Evolutionary conservation across 2,888 invertebrate species (phyloP), one percentile per base, ranked within the genome.

Genomic region (Elegia similella): DNA sequence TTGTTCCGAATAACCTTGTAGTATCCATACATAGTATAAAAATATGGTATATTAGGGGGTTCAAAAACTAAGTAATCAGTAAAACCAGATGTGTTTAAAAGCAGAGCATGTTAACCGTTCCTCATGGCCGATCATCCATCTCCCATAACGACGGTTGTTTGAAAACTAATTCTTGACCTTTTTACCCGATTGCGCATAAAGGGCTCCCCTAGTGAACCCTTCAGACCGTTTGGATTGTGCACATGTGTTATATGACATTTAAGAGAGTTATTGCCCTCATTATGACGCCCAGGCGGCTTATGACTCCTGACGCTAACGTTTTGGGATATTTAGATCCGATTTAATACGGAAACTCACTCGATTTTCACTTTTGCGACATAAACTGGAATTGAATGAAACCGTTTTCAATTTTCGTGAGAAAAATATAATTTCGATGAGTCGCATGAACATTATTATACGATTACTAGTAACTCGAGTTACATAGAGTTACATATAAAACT

Each of bases 241-340:
- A 78, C 76, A 80, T 78, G 82, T 78, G 79, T 62, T 73, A 74
- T 77, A 75, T 77, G 78, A 81, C 79, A 74, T 78, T 77, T 71
- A 67, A 67, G 68, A 76, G 78, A 75, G 68, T 78, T 81, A 84
- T 81, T 73, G 66, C 73, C 67, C 74, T 76, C 76, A 76, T 82
- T 78, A 80, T 73, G 68, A 73, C 72, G 66, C 68, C 66, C 65
- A 52, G 29, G 38, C 23, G 56, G 56, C 48, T 56, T 50, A 48
- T 56, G 56, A 48, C 29, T 56, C 23, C 29, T 38, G 42, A 30
- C 13, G 7, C 46, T 55, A 29, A 55, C 29, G 15, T 48, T 56
- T 55, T 46, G 7, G n/a, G 46, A 46, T 47, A 16, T 38, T 55
- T 46, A 34, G 52, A 16, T 17, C 16, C 7, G 38, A 52, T 42